Evolutionary conservation across 2,888 invertebrate species (phyloP).

Genomic region (Lasioglossum lativentre): DNA sequence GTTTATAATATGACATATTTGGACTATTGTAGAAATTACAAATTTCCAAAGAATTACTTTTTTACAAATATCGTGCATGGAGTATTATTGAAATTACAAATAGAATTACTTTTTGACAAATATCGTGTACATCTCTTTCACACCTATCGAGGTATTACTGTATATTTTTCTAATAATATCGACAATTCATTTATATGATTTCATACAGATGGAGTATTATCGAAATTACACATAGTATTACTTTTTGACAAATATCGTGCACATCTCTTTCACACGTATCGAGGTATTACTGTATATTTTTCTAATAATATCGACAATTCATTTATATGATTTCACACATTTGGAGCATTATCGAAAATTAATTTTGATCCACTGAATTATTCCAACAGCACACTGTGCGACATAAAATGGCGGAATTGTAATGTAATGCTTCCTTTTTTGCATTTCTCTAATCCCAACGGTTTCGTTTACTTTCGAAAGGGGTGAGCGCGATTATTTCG

Average conservation of each 20-base stretch:
- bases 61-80: too few relatives aligned
- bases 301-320: not conserved
- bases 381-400: not conserved
- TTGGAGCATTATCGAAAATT: not conserved
- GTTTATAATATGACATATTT: not conserved
- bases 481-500: constrained; percentile 28
- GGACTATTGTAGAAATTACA: not conserved
- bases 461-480: constrained; percentile 35
- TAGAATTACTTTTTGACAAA: too few relatives aligned
- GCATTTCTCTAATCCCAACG: constrained; percentile 34
- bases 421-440: constrained; percentile 13
- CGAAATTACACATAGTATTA: not conserved
- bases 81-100: too few relatives aligned
- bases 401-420: not conserved
- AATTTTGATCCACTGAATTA: not conserved
- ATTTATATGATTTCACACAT: not conserved
- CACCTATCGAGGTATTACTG: too few relatives aligned
- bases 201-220: not conserved
- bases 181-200: too few relatives aligned
- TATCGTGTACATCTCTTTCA: too few relatives aligned
- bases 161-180: too few relatives aligned
- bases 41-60: too few relatives aligned
- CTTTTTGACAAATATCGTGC: not conserved
- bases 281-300: not conserved
- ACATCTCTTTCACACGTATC: not conserved